phyloP scores from a whole-genome alignment of 2,888 invertebrate species.

The Melanostoma mellinum region DNA sequence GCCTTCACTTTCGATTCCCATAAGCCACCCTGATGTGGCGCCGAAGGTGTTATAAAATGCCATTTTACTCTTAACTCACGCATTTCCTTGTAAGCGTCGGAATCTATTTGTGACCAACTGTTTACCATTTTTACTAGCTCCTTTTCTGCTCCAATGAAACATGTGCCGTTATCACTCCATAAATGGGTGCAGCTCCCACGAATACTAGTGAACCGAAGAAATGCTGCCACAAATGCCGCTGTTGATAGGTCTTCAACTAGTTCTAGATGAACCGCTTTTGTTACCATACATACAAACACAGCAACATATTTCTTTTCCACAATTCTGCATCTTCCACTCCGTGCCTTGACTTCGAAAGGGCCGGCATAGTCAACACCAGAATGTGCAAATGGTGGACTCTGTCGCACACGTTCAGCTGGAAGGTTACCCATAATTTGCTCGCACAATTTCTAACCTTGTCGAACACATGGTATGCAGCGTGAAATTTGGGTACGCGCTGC shows the following conservation, averaged over 20 bases:
- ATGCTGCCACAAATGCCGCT: slow-evolving; percentile 5
- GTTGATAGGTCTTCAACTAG: slow-evolving; percentile 12
- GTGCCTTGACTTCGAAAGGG: slow-evolving; percentile 7
- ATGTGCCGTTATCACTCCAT: background rate
- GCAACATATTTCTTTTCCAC: background rate
- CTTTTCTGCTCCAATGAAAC: background rate
- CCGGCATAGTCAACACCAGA: slow-evolving; percentile 18
- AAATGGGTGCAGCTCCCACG: background rate
- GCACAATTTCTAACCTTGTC: background rate
- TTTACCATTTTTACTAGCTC: background rate
- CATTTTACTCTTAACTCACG: background rate
- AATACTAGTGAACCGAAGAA: background rate
- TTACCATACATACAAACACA: slow-evolving; percentile 15
- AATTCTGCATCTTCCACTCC: slow-evolving; percentile 5
- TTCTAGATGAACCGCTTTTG: slow-evolving; percentile 8
- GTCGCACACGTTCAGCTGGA: background rate
- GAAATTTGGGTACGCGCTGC: background rate
- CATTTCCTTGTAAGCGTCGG: background rate
- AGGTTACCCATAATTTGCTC: slow-evolving; percentile 29
- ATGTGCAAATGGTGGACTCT: slow-evolving; percentile 9
- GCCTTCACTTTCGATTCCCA: slow-evolving; percentile 10
- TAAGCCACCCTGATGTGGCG: background rate
- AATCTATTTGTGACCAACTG: background rate
- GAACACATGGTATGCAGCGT: slow-evolving; percentile 8
- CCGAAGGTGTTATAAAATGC: background rate